These are phyloP conservation scores for Zaprionus nigranus DNA, from an alignment of 1,140 invertebrate genomes.

Conservation along the genomic window DNA sequence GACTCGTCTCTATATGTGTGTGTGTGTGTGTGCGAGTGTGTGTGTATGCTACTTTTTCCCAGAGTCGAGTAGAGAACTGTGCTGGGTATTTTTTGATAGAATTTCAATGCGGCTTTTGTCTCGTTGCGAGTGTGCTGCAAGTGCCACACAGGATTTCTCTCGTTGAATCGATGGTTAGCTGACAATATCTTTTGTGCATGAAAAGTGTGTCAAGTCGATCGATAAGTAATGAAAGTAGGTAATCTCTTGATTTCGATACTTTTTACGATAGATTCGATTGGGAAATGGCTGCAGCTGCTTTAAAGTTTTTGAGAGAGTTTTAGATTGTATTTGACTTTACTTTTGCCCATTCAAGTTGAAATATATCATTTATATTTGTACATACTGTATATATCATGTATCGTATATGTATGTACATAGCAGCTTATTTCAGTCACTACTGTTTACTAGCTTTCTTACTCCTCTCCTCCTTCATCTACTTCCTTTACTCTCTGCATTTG, in stretches of 20 bases:
- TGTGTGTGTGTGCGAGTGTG: background rate
- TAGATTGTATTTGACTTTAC: too few relatives aligned
- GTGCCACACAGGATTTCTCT: background rate
- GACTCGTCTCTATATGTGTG: background rate
- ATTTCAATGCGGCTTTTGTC: constrained; percentile 5
- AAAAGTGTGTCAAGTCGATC: background rate
- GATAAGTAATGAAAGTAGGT: background rate
- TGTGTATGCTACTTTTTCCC: background rate
- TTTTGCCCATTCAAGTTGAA: too few relatives aligned
- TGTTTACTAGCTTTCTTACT: background rate
- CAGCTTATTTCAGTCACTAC: background rate
- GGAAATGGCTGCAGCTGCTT: background rate
- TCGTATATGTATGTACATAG: too few relatives aligned
- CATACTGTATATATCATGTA: too few relatives aligned
- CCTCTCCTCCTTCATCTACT: background rate
- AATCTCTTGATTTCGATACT: background rate
- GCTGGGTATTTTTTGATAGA: background rate
- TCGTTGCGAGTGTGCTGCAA: background rate
- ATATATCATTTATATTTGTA: too few relatives aligned
- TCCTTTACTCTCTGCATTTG: background rate
- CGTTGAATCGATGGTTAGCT: background rate
- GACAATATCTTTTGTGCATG: background rate
- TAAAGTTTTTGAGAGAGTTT: too few relatives aligned
- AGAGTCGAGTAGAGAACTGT: background rate
- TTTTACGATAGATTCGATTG: background rate